These are phyloP conservation scores for Linepithema humile DNA, from an alignment of 1,140 invertebrate species.

Conservation along the genomic window DNA sequence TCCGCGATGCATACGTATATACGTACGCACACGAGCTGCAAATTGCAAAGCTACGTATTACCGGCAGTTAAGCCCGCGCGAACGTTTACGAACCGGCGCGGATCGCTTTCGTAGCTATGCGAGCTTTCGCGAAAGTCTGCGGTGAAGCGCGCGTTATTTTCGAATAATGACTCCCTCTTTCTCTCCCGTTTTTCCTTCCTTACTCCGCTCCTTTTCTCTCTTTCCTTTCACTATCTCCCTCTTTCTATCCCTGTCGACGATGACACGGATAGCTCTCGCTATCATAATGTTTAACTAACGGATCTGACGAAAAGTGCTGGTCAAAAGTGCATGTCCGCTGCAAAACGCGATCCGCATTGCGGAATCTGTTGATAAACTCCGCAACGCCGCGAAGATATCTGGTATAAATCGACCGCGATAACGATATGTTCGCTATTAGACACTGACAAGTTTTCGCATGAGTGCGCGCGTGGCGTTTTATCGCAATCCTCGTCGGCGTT, in stretches of 20 bases:
- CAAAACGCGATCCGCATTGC: not conserved
- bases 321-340: not conserved
- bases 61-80: constrained; percentile 57
- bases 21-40: constrained; percentile 17
- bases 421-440: not conserved
- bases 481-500: no score
- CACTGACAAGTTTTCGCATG: not conserved
- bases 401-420: not conserved
- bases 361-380: not conserved
- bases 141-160: not conserved
- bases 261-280: constrained; percentile 19
- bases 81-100: constrained; percentile 30
- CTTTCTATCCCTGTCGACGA: not conserved
- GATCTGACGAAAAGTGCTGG: not conserved
- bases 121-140: not conserved
- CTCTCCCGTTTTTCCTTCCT: no score
- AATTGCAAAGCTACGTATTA: constrained; percentile 58
- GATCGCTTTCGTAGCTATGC: not conserved
- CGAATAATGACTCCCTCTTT: not conserved
- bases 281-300: not conserved
- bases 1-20: constrained; percentile 9
- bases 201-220: not conserved
- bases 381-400: not conserved
- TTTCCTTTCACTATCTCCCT: not conserved
- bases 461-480: not conserved